These are phyloP conservation scores for Chaunax sp. DNA, from an alignment of 2,797 vertebrate genomes.

Conservation along the genomic window DNA sequence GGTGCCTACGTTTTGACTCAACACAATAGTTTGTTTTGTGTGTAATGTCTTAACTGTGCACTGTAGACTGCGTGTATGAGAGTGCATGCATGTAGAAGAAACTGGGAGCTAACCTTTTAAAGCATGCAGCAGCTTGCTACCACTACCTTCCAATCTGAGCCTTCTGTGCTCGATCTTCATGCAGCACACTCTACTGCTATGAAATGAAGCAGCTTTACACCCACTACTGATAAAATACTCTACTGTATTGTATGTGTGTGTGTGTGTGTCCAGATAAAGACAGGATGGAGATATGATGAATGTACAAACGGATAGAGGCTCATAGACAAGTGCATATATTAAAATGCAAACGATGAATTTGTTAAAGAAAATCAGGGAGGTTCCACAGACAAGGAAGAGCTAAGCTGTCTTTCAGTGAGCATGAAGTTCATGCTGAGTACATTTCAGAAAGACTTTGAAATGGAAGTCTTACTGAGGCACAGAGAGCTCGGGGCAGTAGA, in stretches of 20 bases:
- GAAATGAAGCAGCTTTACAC: constrained; percentile 57
- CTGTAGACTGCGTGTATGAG: neutral
- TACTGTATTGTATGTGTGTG: constrained; percentile 13
- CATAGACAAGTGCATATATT: neutral
- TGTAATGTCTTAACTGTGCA: constrained; percentile 15
- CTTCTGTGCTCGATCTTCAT: constrained; percentile 65
- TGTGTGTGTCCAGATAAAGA: constrained; percentile 23
- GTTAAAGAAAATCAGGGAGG: constrained; percentile 3
- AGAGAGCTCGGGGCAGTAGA: constrained; percentile 50
- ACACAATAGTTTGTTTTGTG: constrained; percentile 37
- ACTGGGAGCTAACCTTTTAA: constrained; percentile 57
- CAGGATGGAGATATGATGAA: neutral
- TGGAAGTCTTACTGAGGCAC: constrained; percentile 53
- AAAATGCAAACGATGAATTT: too few species aligned
- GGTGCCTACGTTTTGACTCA: constrained; percentile 15
- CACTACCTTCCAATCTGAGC: constrained; percentile 52
- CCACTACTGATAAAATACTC: constrained; percentile 60
- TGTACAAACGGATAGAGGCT: neutral
- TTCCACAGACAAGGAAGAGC: constrained; percentile 17
- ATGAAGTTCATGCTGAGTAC: constrained; percentile 56
- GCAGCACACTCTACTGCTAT: constrained; percentile 55
- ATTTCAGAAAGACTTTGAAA: constrained; percentile 67
- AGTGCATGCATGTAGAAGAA: constrained; percentile 22
- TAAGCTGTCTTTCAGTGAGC: constrained; percentile 29
- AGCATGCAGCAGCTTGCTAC: constrained; percentile 64